Base-by-base conservation (phyloP, 2,888 invertebrate genomes). In the Eupithecia insigniata region DNA sequence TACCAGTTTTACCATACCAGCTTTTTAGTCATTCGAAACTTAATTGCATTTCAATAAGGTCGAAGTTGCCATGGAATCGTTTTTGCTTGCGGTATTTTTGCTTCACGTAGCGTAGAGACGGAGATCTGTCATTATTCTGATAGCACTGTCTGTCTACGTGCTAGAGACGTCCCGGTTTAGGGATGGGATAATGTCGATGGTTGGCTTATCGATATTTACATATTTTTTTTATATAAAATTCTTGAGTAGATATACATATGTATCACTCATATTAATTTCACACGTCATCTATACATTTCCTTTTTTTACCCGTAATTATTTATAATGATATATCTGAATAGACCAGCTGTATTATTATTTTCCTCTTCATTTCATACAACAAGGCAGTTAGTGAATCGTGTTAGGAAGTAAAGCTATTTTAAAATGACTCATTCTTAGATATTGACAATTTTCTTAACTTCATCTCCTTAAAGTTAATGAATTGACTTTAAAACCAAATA, bases 121-220 rank as follows among this genome's bases (percentile, higher is more conserved):
- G 86, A 90, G 92, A 93, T 92, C 93, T 93, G 93, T 93, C 93
- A 94, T 94, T 93, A 93, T 89, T 87, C 87, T 92, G 94, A 93
- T 94, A 92, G 92, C 90, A 91, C 90, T 84, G 89, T 87, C 89
- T 84, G 90, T 88, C 85, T 89, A 92, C 92, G 93, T 91, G 91
- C 85, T 80, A 83, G 85, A 81, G 88, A 87, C 87, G 88, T 84
- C 85, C 83, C 85, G 76, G 73, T 69, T 67, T 89, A 92, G 90
- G 80, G 91, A 83, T 84, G 89, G 68, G 83, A 67, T 69, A 16
- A 46, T 73, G 70, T 84, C 79, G 86, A 84, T 84, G 73, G 65
- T 28, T 55, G 36, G 30, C 18, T 55, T 55, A 55, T 60, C 28
- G 60, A 60, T 60, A 30, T 6, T 7, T 30, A 0, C n/a, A n/a